These are phyloP conservation scores for Serripes groenlandicus DNA, from an alignment of 2,888 invertebrate species.

Conservation along the genomic window DNA sequence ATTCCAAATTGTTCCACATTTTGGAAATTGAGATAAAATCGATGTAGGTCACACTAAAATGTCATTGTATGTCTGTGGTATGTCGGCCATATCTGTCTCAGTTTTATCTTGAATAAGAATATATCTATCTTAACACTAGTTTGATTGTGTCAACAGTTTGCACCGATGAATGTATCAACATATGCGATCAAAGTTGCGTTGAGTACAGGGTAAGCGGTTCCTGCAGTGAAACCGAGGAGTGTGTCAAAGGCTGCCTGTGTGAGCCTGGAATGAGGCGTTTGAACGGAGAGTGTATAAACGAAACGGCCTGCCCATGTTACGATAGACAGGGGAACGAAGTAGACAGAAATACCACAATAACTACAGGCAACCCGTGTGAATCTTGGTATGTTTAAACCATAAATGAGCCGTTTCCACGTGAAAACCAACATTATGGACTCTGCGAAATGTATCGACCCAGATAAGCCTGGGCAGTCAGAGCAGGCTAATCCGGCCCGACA, in stretches of 20 bases:
- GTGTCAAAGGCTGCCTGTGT: constrained; percentile 12
- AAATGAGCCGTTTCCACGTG: not conserved
- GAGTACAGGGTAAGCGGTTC: constrained; percentile 1
- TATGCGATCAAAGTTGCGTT: constrained; percentile 25
- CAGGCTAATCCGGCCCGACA: not conserved
- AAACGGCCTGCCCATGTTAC: constrained; percentile 58
- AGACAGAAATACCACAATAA: constrained; percentile 7
- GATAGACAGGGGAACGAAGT: constrained; percentile 26
- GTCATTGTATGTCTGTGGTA: no score
- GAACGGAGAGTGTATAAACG: constrained; percentile 36
- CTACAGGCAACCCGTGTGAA: constrained; percentile 28
- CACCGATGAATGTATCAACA: not conserved
- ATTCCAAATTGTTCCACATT: no score
- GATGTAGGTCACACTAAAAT: no score
- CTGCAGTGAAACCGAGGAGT: constrained; percentile 29
- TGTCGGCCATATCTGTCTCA: no score
- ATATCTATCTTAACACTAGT: no score
- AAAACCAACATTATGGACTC: no score
- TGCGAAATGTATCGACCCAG: not conserved
- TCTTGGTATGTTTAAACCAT: constrained; percentile 30
- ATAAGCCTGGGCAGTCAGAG: not conserved
- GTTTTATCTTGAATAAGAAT: no score
- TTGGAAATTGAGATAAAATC: no score
- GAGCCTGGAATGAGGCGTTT: not conserved
- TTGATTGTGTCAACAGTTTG: not conserved